phyloP scores from a whole-genome alignment of 2,113 vertebrate genomes.

The Chascanopsetta lugubris region DNA sequence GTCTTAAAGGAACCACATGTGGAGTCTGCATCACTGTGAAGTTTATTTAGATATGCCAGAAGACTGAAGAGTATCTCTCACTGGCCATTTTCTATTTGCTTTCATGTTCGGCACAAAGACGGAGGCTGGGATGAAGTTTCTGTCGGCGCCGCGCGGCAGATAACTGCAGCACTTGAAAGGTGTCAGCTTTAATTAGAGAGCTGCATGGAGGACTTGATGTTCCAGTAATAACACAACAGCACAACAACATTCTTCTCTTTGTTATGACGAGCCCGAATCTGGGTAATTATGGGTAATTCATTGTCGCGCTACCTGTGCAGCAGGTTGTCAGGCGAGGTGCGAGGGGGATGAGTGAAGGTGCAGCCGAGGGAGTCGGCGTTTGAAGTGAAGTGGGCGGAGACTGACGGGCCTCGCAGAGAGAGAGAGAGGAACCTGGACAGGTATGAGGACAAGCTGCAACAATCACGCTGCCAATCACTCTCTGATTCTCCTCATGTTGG shows the following conservation, averaged over 20 bases:
- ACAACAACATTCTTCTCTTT: constrained; percentile 57
- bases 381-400: constrained; percentile 62
- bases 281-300: constrained; percentile 73
- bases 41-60: constrained; percentile 74
- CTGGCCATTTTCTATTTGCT: constrained; percentile 49
- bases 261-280: constrained; percentile 47
- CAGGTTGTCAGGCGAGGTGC: constrained; percentile 61
- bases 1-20: constrained; percentile 70
- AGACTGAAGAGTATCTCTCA: constrained; percentile 56
- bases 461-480: constrained; percentile 41
- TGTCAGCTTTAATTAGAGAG: constrained; percentile 62
- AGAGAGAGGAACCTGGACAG: constrained; percentile 68
- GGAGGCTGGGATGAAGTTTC: constrained; percentile 33
- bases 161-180: constrained; percentile 43
- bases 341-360: constrained; percentile 50
- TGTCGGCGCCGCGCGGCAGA: constrained; percentile 29
- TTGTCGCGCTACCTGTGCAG: constrained; percentile 23
- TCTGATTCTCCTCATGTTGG: constrained; percentile 30
- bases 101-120: constrained; percentile 47
- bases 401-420: constrained; percentile 65
- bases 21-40: constrained; percentile 66
- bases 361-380: constrained; percentile 60
- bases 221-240: constrained; percentile 54
- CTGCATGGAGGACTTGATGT: constrained; percentile 26
- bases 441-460: constrained; percentile 71